Evolutionary conservation across 2,113 vertebrate species (phyloP).

Genomic region (Chloropsis hardwickii): DNA sequence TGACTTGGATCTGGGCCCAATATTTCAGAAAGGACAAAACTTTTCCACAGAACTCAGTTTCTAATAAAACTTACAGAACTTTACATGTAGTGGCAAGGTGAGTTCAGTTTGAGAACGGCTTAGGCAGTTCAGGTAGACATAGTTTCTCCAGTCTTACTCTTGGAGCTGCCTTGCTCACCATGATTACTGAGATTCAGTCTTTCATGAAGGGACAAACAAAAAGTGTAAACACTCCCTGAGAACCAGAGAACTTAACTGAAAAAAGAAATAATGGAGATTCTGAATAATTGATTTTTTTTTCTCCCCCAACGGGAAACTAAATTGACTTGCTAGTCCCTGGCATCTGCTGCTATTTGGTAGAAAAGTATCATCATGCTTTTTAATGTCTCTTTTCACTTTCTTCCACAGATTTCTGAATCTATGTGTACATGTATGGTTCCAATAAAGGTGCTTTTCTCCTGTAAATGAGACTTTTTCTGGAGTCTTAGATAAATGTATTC

Average conservation of each 20-base stretch:
- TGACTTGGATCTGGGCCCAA: background rate
- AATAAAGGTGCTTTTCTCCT: background rate
- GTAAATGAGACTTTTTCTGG: background rate
- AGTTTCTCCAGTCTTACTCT: background rate
- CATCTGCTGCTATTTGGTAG: background rate
- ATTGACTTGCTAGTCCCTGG: background rate
- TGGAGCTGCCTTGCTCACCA: background rate
- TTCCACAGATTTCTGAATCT: background rate
- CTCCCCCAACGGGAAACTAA: background rate
- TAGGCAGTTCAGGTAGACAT: background rate
- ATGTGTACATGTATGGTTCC: background rate
- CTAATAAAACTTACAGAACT: background rate
- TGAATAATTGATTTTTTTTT: background rate
- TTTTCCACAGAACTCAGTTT: background rate
- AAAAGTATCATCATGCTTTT: background rate
- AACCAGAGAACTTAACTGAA: background rate
- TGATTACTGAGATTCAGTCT: background rate
- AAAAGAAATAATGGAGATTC: background rate
- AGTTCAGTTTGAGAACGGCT: background rate
- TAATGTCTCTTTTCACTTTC: background rate
- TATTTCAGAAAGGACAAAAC: background rate
- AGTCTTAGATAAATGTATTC: background rate
- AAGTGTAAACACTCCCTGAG: background rate
- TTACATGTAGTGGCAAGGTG: background rate
- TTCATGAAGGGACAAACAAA: background rate